Evolutionary conservation across 2,113 vertebrate genomes (phyloP), one percentile per base, ranked within the genome.

Genomic region (Theristicus caerulescens): DNA sequence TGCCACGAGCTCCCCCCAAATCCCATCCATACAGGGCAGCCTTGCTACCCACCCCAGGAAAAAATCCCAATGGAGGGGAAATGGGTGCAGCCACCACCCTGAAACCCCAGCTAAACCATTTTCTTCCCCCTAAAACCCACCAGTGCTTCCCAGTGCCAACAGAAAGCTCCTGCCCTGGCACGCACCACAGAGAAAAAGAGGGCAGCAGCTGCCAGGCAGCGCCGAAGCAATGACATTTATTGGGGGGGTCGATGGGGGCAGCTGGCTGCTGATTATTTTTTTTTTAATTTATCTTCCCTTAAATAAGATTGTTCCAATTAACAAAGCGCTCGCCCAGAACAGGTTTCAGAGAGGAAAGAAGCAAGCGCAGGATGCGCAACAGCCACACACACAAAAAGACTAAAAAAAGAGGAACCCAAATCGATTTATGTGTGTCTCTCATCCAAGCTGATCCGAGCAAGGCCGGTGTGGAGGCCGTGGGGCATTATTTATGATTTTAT

Each of bases 231-330:
- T 66, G 85, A 77, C 77, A 93, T 82, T 93, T 87, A 57, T 19
- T 29, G 32, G 19, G 86, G 20, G 18, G 27, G 52, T 25, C 2
- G 12, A 26, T 36, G 83, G 92, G 94, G 93, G 96, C 96, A 95
- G 96, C 96, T 94, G 93, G 81, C 90, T 83, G 72, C 57, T 72
- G 74, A 62, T 78, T 72, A 64, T 29, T 22, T 54, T 36, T 11
- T 36, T 29, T 31, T 78, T 7, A 97, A 96, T 97, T 94, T 90
- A 89, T 96, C 94, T 97, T 76, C 95, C 87, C 93, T 94, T 96
- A 96, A 97, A 94, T 95, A 89, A 95, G 93, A 93, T 92, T 52
- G 89, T 82, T 96, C 81, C 92, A 85, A 96, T 87, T 77, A 97
- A 96, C 94, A 86, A 91, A 79, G 86, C 62, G 1, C 88, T 94